These are phyloP conservation scores for Tetragnatha versicolor DNA, from an alignment of 1,140 invertebrate species.

Conservation along the genomic window DNA sequence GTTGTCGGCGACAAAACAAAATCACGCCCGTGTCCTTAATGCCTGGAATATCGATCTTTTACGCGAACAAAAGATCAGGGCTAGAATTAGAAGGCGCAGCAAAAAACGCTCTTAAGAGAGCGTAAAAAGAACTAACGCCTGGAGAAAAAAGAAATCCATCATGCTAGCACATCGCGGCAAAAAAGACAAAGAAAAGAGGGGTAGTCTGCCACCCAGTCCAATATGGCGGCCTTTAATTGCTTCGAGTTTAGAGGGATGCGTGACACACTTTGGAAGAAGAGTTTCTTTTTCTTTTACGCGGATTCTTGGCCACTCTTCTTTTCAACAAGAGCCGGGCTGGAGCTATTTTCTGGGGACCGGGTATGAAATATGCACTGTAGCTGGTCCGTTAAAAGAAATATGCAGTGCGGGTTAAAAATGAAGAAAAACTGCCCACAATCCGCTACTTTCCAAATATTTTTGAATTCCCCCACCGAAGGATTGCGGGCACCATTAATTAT, in stretches of 20 bases:
- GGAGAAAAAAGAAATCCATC: slow-evolving; percentile 11
- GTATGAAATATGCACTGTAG: background rate
- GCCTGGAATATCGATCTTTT: slow-evolving; percentile 32
- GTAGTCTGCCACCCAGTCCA: slow-evolving; percentile 11
- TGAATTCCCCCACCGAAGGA: no score
- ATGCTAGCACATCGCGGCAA: slow-evolving; percentile 1
- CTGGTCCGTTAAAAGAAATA: no score
- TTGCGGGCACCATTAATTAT: no score
- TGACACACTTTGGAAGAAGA: slow-evolving; percentile 30
- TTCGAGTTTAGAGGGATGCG: slow-evolving; percentile 31
- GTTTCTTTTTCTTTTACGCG: slow-evolving; percentile 1
- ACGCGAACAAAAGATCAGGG: slow-evolving; percentile 26
- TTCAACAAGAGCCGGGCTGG: slow-evolving; percentile 14
- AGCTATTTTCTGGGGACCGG: slow-evolving; percentile 19
- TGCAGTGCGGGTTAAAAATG: no score
- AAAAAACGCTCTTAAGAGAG: background rate
- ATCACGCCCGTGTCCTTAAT: slow-evolving; percentile 7
- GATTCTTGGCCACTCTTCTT: background rate
- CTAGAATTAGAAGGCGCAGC: slow-evolving; percentile 6
- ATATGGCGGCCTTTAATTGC: slow-evolving; percentile 45
- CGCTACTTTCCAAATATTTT: no score
- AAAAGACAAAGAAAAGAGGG: slow-evolving; percentile 42
- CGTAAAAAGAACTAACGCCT: background rate
- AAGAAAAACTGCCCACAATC: no score
- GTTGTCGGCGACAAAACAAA: background rate